A percentile compares a stretch with the other conserved stretches of the same genome.
Conservation (phyloP, 2,888 invertebrate genomes). For the Cosmorhoe ocellata region DNA sequence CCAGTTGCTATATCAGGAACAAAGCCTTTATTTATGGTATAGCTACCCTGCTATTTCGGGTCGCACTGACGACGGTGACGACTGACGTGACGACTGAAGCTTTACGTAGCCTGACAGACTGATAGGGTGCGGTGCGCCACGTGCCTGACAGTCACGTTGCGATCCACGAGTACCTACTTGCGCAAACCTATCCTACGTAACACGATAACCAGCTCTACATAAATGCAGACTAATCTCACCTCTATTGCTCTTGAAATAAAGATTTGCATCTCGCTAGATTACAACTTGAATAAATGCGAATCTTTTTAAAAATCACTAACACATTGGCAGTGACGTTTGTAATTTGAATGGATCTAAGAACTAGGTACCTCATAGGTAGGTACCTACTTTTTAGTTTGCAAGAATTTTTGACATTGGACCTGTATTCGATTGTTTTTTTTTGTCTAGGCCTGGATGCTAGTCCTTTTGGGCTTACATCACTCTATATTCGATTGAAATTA, state of each 20-base stretch:
- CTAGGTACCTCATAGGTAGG: too few species aligned
- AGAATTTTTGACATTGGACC: too few species aligned
- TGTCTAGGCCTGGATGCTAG: too few species aligned
- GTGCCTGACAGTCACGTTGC: conserved; percentile 42
- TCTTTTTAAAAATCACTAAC: conserved; percentile 7
- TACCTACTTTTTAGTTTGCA: too few species aligned
- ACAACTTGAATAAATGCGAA: not conserved
- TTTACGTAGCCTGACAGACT: not conserved
- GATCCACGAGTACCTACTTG: conserved; percentile 37
- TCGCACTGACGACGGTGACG: not conserved
- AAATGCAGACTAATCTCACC: not conserved
- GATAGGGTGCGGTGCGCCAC: conserved; percentile 8
- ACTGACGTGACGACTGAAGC: not conserved
- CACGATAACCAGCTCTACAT: conserved; percentile 7
- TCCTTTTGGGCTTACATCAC: too few species aligned
- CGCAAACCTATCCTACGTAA: conserved; percentile 28
- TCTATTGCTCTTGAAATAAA: conserved; percentile 1
- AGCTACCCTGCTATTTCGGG: not conserved
- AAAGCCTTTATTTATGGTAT: too few species aligned
- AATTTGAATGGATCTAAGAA: too few species aligned
- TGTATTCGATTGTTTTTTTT: too few species aligned
- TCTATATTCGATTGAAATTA: too few species aligned
- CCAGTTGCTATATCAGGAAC: too few species aligned
- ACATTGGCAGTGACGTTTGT: not conserved
- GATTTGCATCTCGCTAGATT: not conserved